A percentile compares a stretch with the other conserved stretches of the same genome.
phyloP scores from a whole-genome alignment of 2,888 invertebrate genomes.

The Micoletzkya japonica region DNA sequence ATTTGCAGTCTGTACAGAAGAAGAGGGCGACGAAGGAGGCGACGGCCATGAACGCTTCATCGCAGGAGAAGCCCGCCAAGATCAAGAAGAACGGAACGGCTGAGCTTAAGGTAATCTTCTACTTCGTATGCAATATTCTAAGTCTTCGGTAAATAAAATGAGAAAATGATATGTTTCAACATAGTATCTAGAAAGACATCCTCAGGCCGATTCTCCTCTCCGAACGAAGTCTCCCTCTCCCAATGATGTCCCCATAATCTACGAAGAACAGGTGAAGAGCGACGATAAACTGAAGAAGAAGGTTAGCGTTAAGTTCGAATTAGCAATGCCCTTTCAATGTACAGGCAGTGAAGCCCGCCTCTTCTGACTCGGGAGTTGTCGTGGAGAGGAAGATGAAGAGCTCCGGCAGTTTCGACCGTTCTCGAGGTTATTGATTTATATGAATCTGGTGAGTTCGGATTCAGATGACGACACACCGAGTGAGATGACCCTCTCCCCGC shows the following conservation, averaged over 20 bases:
- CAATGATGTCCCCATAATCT: neutral
- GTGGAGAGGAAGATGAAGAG: conserved; percentile 5
- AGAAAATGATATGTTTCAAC: neutral
- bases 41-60: conserved; percentile 27
- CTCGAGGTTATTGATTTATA: no score
- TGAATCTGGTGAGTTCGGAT: neutral
- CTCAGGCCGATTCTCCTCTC: neutral
- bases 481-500: conserved; percentile 15
- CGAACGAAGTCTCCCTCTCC: conserved; percentile 24
- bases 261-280: conserved; percentile 5
- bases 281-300: conserved; percentile 17
- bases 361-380: conserved; percentile 22
- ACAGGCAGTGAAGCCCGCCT: conserved; percentile 7
- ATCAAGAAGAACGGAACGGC: conserved; percentile 14
- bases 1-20: conserved; percentile 22
- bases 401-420: no score
- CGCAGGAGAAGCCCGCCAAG: conserved; percentile 24
- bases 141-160: neutral
- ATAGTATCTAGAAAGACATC: neutral
- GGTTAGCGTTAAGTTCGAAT: neutral
- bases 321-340: neutral
- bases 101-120: conserved; percentile 4
- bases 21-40: conserved; percentile 25
- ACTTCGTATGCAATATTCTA: neutral
- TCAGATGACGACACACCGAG: conserved; percentile 6